A percentile compares a stretch with the other conserved stretches of the same genome.
Conservation (phyloP, 2,113 vertebrate genomes). For the Neodontobutis hainanensis region DNA sequence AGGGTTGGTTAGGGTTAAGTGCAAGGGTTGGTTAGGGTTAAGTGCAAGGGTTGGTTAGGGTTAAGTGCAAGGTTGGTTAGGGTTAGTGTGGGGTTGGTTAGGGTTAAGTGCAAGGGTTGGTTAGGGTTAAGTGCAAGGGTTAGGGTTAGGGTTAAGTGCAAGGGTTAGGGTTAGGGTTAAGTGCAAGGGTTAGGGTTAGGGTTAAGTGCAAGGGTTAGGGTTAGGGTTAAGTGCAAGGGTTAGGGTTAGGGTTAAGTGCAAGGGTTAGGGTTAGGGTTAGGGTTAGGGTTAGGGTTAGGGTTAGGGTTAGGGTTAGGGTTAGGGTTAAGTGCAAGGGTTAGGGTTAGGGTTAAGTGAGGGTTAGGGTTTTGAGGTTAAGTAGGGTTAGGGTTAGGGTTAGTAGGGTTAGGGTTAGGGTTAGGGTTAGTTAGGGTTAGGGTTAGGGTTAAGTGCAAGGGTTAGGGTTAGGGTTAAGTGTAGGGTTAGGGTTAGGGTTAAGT, state of each 20-base stretch:
- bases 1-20: no score
- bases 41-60: no score
- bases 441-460: background rate
- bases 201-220: constrained; percentile 5
- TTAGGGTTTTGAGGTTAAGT: no score
- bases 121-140: no score
- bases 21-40: no score
- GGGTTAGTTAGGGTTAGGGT: constrained; percentile 4
- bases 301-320: constrained; percentile 12
- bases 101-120: no score
- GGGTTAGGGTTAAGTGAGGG: constrained; percentile 10
- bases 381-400: constrained; percentile 9
- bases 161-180: constrained; percentile 9
- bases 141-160: no score
- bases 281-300: constrained; percentile 15
- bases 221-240: background rate
- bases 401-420: constrained; percentile 16
- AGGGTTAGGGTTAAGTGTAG: background rate
- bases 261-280: constrained; percentile 7
- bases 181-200: constrained; percentile 14
- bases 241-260: constrained; percentile 11
- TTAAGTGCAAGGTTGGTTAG: no score
- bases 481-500: constrained; percentile 6
- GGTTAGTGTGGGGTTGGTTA: no score
- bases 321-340: constrained; percentile 11